phyloP scores from a whole-genome alignment of 2,888 invertebrate species.

The Rotaria sp. region DNA sequence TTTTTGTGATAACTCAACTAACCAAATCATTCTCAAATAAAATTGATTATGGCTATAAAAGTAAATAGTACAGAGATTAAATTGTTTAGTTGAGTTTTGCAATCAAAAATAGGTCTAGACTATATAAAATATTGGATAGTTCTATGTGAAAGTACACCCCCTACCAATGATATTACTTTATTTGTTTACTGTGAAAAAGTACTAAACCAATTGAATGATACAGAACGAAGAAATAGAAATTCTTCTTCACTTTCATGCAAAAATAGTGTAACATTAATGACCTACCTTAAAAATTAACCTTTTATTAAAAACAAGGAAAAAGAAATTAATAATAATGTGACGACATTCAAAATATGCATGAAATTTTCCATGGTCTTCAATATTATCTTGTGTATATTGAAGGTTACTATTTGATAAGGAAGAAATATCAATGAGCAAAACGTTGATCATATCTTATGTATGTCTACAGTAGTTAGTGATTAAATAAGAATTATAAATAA shows the following conservation, averaged over 20 bases:
- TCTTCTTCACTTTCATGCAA: too few relatives aligned
- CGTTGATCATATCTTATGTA: background rate
- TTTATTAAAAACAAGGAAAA: background rate
- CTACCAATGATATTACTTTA: background rate
- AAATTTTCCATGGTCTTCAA: background rate
- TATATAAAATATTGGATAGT: too few relatives aligned
- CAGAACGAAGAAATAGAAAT: background rate
- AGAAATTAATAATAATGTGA: background rate
- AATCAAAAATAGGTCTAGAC: too few relatives aligned
- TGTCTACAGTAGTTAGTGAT: too few relatives aligned
- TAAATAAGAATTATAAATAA: too few relatives aligned
- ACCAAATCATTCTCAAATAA: too few relatives aligned
- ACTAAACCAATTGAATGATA: background rate
- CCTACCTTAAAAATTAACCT: too few relatives aligned
- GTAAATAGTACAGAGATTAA: too few relatives aligned
- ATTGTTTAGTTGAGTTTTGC: too few relatives aligned
- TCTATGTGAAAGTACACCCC: background rate
- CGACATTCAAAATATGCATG: background rate
- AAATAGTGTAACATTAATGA: too few relatives aligned
- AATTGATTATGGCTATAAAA: too few relatives aligned
- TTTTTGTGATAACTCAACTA: background rate
- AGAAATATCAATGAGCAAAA: background rate
- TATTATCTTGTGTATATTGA: background rate
- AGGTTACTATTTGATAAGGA: background rate
- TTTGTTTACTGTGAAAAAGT: background rate